Base-by-base conservation (phyloP, 1,140 invertebrate genomes). In the Holotrichia oblita region DNA sequence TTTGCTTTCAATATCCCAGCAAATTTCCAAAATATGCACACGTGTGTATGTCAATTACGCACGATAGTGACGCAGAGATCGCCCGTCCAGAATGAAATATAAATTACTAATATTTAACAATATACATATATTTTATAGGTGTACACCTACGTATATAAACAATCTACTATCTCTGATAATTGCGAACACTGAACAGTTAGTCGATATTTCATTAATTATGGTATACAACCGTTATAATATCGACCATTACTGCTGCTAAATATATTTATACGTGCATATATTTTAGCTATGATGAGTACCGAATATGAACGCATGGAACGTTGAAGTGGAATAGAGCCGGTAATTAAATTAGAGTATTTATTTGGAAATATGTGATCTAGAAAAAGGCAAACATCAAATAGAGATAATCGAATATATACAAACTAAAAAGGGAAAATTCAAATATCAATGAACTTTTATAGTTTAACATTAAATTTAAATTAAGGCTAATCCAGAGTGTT, bases 121-220 rank as follows among this genome's bases (percentile, higher is more conserved):
- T 55, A 55, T 6, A 14, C 14, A 0, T 17, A 6, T n/a, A 34
- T 34, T 34, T 34, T 34, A 34, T n/a, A 17, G 9, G 3, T 55
- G n/a, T 17, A 17, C 14, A n/a, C 14, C 6, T 55, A 48, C 12
- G 44, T 48, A 17, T 7, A 55, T 55, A 55, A 14, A 14, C 27
- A 55, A 48, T 2, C 48, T 7, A 55, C 14, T 17, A 55, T 17
- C 48, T n/a, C 17, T 55, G 17, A 55, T 55, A 55, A 55, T 55
- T 55, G 48, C 48, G 48, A 55, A 17, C 48, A 55, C 17, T 55
- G 12, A 17, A 55, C 48, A 17, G 2, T 44, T 44, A 17, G 48
- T 55, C 12, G 48, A 55, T 55, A n/a, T 55, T n/a, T 55, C 48
- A 55, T 55, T 55, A 55, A 55, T 55, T 55, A 55, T 55, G 14